Percentiles rank a stretch among this genome's conserved stretches.
Evolutionary conservation across 2,888 invertebrate genomes (phyloP).

Genomic region (Charanyca ferruginea): DNA sequence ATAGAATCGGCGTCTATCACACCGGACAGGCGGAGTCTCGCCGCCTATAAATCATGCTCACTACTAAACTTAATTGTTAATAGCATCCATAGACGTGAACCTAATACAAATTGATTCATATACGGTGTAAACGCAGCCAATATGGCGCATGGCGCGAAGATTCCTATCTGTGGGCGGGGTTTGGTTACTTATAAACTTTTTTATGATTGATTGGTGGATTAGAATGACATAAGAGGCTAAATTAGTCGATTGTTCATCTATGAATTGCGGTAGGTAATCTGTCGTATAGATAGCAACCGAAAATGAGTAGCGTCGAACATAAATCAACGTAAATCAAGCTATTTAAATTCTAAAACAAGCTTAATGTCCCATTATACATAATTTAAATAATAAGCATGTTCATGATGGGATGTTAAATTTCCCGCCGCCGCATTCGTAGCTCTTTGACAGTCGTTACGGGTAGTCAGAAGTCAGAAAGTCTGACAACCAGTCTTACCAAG

Average conservation of each 20-base stretch:
- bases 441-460: too few relatives aligned
- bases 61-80: constrained; percentile 75
- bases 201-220: constrained; percentile 42
- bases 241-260: constrained; percentile 19
- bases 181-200: constrained; percentile 9
- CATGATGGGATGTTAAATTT: background rate
- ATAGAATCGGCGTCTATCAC: constrained; percentile 75
- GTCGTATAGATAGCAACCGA: background rate
- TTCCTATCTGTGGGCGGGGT: constrained; percentile 50
- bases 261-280: constrained; percentile 9
- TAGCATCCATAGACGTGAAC: constrained; percentile 62
- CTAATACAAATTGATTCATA: constrained; percentile 31
- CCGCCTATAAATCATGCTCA: constrained; percentile 76
- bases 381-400: constrained; percentile 22
- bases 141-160: constrained; percentile 49
- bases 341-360: constrained; percentile 36
- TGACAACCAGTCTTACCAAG: too few relatives aligned
- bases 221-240: constrained; percentile 24
- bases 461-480: too few relatives aligned
- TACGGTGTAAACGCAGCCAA: constrained; percentile 36
- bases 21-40: constrained; percentile 79
- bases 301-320: constrained; percentile 7
- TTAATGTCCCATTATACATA: constrained; percentile 26
- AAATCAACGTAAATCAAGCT: constrained; percentile 32
- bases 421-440: too few relatives aligned